These are phyloP conservation scores for Agrotis clavis DNA, from an alignment of 2,888 invertebrate species.

Conservation along the genomic window DNA sequence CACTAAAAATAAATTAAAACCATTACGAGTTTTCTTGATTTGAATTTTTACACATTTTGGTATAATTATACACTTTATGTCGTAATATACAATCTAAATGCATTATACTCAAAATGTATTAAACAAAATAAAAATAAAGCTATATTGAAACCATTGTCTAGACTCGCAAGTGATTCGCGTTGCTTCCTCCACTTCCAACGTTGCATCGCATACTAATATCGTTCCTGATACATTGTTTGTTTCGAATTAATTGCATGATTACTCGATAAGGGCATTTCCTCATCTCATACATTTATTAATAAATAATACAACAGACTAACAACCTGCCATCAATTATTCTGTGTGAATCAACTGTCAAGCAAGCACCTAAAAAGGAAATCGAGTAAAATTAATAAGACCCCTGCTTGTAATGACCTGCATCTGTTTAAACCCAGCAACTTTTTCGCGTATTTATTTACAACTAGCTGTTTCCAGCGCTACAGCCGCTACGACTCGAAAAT, in stretches of 20 bases:
- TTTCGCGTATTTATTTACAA: neutral
- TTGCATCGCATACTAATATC: constrained; percentile 57
- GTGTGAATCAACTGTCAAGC: neutral
- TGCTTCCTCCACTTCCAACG: constrained; percentile 45
- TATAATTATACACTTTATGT: neutral
- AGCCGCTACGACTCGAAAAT: no score
- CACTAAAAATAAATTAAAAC: no score
- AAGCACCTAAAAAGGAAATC: neutral
- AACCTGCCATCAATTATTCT: neutral
- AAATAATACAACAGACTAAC: neutral
- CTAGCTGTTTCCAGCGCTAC: no score
- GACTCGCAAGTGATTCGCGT: constrained; percentile 29
- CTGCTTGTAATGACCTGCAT: neutral
- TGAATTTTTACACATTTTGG: no score
- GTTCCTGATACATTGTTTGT: constrained; percentile 52
- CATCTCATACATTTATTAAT: constrained; percentile 11
- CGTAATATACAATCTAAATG: no score
- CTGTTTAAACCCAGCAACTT: neutral
- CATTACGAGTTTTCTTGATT: no score
- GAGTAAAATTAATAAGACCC: neutral
- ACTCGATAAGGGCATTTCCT: constrained; percentile 33
- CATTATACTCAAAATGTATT: neutral
- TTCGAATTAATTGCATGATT: constrained; percentile 45
- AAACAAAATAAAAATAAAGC: neutral
- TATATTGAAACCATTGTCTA: constrained; percentile 29